Percentiles rank a stretch among this genome's conserved stretches.
These are phyloP conservation scores for Hypocryptadius cinnamomeus DNA, from an alignment of 2,113 vertebrate species.

Conservation along the genomic window DNA sequence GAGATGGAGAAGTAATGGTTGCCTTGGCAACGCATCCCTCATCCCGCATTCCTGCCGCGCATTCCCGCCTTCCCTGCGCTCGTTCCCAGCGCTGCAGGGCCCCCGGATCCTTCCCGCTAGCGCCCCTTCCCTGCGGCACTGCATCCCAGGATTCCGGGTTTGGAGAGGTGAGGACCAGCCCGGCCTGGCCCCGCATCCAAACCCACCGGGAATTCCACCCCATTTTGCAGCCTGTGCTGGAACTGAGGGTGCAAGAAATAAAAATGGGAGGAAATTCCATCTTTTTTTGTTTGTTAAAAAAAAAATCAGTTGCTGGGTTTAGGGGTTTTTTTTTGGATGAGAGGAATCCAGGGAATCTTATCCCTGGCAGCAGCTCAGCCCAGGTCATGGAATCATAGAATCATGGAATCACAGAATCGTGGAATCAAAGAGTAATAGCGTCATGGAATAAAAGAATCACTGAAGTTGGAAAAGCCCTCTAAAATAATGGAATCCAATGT, in stretches of 20 bases:
- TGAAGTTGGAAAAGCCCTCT: background rate
- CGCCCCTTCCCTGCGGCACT: background rate
- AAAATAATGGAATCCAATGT: background rate
- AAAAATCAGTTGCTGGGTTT: no score
- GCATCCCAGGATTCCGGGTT: background rate
- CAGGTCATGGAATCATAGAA: background rate
- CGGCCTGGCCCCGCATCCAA: background rate
- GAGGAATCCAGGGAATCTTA: background rate
- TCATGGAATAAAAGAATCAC: background rate
- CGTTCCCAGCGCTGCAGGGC: background rate
- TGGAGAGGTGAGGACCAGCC: background rate
- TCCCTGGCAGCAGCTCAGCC: background rate
- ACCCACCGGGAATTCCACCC: background rate
- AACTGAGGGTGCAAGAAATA: background rate
- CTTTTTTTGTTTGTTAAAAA: no score
- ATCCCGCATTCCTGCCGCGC: background rate
- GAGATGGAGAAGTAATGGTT: background rate
- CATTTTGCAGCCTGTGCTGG: rapidly evolving
- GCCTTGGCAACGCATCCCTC: conserved; percentile 1
- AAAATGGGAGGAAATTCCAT: background rate
- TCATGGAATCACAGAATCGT: rapidly evolving
- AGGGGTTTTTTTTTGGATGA: background rate
- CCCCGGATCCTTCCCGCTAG: background rate
- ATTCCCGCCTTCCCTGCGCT: background rate
- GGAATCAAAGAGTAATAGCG: background rate